Conservation (phyloP, 2,797 vertebrate genomes). For the Typhlichthys eigenmanni region DNA sequence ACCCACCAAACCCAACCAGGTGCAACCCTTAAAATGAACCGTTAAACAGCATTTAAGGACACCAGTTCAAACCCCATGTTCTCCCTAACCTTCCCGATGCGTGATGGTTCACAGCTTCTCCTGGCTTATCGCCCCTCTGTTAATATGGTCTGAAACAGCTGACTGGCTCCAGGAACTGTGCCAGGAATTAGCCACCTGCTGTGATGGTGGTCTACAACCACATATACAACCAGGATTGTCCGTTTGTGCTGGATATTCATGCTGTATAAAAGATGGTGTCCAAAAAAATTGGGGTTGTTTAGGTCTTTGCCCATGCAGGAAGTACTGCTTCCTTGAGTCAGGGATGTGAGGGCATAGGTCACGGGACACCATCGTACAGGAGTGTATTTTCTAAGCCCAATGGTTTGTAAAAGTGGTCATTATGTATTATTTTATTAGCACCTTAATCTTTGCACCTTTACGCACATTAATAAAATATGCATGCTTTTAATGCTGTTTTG, state of each 20-base stretch:
- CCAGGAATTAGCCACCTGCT: constrained; percentile 69
- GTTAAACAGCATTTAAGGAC: no score
- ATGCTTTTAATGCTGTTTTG: no score
- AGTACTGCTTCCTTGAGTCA: constrained; percentile 53
- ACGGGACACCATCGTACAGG: constrained; percentile 1
- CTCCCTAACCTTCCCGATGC: constrained; percentile 24
- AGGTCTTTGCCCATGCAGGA: constrained; percentile 60
- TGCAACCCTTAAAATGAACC: no score
- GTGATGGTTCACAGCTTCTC: constrained; percentile 51
- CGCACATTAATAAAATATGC: background rate
- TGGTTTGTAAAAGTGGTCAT: background rate
- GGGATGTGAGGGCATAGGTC: constrained; percentile 58
- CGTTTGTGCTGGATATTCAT: constrained; percentile 27
- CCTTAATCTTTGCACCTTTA: no score
- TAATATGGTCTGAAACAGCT: constrained; percentile 66
- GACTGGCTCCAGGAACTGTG: constrained; percentile 58
- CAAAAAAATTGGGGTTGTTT: constrained; percentile 54
- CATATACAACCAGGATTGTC: no score
- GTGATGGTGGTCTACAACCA: background rate
- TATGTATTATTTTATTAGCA: no score
- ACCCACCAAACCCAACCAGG: no score
- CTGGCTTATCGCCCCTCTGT: constrained; percentile 57
- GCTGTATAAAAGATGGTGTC: constrained; percentile 38
- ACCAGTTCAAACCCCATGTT: constrained; percentile 23
- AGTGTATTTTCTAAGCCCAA: constrained; percentile 19